phyloP scores from a whole-genome alignment of 2,888 invertebrate genomes.

The Cyclophora punctaria region DNA sequence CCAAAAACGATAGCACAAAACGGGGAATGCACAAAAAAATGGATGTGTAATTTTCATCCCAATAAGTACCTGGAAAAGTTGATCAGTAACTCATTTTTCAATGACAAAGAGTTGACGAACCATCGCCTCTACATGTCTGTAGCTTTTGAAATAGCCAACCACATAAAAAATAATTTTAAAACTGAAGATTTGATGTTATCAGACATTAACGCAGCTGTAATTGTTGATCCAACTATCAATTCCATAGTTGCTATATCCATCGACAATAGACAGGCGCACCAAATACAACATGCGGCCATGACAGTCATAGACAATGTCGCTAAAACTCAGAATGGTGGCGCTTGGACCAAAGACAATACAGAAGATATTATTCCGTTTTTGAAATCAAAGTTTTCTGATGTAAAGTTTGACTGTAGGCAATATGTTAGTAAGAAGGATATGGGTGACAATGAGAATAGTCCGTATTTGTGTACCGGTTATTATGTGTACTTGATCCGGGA shows the following conservation, averaged over 20 bases:
- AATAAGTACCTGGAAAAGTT: conserved; percentile 83
- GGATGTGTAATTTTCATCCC: conserved; percentile 92
- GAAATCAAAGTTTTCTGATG: conserved; percentile 36
- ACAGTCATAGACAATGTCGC: conserved; percentile 90
- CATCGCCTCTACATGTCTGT: conserved; percentile 77
- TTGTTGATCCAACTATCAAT: conserved; percentile 82
- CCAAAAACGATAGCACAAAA: conserved; percentile 82
- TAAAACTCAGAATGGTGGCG: conserved; percentile 85
- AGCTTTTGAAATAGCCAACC: conserved; percentile 69
- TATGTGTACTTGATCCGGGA: conserved; percentile 88
- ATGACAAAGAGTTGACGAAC: conserved; percentile 54
- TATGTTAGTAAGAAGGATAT: conserved; percentile 43
- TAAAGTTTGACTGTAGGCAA: conserved; percentile 65
- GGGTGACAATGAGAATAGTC: conserved; percentile 49
- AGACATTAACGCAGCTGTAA: conserved; percentile 59
- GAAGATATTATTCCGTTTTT: conserved; percentile 19
- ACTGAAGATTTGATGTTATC: conserved; percentile 19
- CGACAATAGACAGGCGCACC: conserved; percentile 76
- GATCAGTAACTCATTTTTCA: conserved; percentile 77
- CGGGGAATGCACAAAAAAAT: conserved; percentile 72
- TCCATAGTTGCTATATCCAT: conserved; percentile 81
- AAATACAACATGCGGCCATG: conserved; percentile 89
- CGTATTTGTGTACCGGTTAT: conserved; percentile 92
- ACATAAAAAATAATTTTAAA: conserved; percentile 1
- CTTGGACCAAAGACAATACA: conserved; percentile 56